Percentiles rank a stretch among this genome's conserved stretches.
phyloP scores from a whole-genome alignment of 1,140 invertebrate species.

The Lepidurus packardi region DNA sequence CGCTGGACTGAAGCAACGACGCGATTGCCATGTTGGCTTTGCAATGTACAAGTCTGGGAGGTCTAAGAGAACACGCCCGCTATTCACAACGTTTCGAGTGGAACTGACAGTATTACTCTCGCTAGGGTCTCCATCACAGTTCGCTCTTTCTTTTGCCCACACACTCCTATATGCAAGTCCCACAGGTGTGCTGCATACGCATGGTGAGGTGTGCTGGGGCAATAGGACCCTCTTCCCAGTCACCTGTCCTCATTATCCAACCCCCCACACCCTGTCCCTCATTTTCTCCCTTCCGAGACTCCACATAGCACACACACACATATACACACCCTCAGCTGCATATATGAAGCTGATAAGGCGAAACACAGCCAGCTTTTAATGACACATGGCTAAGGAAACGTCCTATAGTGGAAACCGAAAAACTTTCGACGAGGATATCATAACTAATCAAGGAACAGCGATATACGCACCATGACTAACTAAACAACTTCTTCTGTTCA shows the following conservation, averaged over 20 bases:
- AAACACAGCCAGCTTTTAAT: neutral
- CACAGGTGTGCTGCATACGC: constrained; percentile 8
- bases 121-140: neutral
- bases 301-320: constrained; percentile 1
- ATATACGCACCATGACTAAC: neutral
- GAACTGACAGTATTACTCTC: neutral
- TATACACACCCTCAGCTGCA: neutral
- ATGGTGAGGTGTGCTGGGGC: neutral
- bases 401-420: neutral
- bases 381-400: neutral
- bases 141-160: neutral
- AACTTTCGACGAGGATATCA: neutral
- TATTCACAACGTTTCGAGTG: neutral
- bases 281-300: constrained; percentile 15
- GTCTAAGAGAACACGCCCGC: constrained; percentile 8
- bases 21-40: neutral
- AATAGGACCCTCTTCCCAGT: neutral
- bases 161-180: neutral
- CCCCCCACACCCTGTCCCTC: neutral
- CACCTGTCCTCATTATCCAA: constrained; percentile 21
- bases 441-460: neutral
- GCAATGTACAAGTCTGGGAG: neutral
- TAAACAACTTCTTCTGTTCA: neutral
- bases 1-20: neutral
- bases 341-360: neutral